phyloP scores from a whole-genome alignment of 1,140 invertebrate genomes.

The Diachasmimorpha longicaudata region DNA sequence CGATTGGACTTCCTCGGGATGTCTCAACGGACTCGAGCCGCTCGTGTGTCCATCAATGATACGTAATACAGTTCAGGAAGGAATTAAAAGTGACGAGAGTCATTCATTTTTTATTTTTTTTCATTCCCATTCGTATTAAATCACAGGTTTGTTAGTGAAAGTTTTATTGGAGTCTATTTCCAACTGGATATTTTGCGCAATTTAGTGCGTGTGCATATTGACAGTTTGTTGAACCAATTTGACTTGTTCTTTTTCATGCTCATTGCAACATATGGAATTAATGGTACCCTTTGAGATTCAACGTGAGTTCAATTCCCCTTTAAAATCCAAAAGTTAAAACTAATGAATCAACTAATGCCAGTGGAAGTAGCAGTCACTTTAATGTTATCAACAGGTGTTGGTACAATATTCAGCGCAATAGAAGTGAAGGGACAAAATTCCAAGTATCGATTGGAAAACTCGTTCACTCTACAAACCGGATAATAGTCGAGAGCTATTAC shows the following conservation, averaged over 20 bases:
- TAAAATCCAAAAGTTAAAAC: neutral
- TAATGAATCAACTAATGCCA: no score
- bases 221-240: neutral
- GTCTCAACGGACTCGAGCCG: neutral
- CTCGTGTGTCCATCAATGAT: neutral
- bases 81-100: neutral
- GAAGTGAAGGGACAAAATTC: constrained; percentile 6
- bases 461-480: neutral
- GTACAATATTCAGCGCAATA: neutral
- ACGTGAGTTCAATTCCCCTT: neutral
- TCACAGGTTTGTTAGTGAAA: neutral
- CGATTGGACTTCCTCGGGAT: constrained; percentile 3
- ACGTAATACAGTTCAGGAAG: neutral
- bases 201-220: neutral
- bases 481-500: neutral
- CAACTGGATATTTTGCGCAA: neutral
- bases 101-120: neutral
- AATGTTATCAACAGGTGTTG: neutral
- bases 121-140: neutral
- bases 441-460: neutral
- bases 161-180: neutral
- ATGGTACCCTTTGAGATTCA: neutral
- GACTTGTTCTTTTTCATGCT: neutral
- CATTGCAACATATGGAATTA: neutral
- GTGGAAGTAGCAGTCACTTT: no score